Evolutionary conservation across 2,797 vertebrate species (phyloP).

Genomic region (Sebastes diploproa): DNA sequence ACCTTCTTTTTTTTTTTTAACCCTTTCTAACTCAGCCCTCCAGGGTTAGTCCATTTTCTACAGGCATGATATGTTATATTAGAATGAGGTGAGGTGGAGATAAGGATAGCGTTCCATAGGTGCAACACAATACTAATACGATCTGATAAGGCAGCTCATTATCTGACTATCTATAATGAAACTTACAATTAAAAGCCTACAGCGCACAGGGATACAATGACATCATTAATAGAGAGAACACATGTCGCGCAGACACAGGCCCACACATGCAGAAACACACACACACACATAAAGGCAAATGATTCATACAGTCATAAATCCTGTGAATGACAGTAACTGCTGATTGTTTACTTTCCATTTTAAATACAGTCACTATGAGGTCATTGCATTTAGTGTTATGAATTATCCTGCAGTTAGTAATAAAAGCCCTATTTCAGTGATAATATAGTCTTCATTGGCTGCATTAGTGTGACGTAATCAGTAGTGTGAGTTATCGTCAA

Average conservation of each 20-base stretch:
- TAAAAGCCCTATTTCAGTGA: not conserved
- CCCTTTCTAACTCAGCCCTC: not conserved
- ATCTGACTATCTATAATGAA: slow-evolving; percentile 63
- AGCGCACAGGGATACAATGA: slow-evolving; percentile 40
- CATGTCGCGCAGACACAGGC: not conserved
- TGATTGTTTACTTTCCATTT: slow-evolving; percentile 21
- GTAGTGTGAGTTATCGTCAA: not conserved
- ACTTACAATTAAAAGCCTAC: slow-evolving; percentile 61
- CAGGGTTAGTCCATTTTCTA: slow-evolving; percentile 19
- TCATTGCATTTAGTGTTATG: not conserved
- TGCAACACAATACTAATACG: slow-evolving; percentile 51
- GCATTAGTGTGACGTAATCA: not conserved
- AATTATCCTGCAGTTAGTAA: slow-evolving; percentile 1
- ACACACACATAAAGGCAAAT: slow-evolving; percentile 10
- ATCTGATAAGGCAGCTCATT: slow-evolving; percentile 62
- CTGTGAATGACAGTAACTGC: slow-evolving; percentile 12
- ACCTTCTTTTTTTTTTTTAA: not conserved
- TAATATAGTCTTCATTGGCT: not conserved
- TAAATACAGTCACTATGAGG: not conserved
- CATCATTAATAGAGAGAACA: slow-evolving; percentile 60
- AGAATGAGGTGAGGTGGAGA: slow-evolving; percentile 31
- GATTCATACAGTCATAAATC: slow-evolving; percentile 32
- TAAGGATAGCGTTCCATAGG: slow-evolving; percentile 45
- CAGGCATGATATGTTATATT: slow-evolving; percentile 20
- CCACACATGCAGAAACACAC: not conserved